These are phyloP conservation scores for Cataglyphis livida DNA, from an alignment of 2,888 invertebrate genomes.

Conservation along the genomic window DNA sequence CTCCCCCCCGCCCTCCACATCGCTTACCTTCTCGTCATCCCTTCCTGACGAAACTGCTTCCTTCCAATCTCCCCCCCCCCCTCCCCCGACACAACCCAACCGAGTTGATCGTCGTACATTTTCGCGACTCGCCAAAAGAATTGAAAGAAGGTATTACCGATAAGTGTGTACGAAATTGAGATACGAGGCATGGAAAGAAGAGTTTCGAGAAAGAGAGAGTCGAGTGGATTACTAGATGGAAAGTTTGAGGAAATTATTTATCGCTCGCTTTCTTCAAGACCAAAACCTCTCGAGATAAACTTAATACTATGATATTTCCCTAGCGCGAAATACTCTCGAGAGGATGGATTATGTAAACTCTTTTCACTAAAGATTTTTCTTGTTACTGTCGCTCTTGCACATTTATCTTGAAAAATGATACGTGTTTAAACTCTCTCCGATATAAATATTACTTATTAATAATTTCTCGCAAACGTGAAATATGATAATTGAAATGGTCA, in stretches of 20 bases:
- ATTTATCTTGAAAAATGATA: not conserved
- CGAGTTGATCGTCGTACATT: slow-evolving; percentile 21
- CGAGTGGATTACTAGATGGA: not conserved
- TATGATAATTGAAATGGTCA: not conserved
- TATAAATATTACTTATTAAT: not conserved
- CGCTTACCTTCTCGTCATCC: slow-evolving; percentile 61
- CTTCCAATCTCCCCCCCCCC: slow-evolving; percentile 54
- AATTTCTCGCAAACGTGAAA: not conserved
- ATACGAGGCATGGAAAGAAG: not conserved
- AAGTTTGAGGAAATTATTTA: slow-evolving; percentile 24
- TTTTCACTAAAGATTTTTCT: not conserved
- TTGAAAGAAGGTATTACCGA: not conserved
- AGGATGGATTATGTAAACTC: not conserved
- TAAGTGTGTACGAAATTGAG: not conserved
- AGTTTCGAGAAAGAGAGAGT: not conserved
- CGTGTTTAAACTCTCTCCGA: not conserved
- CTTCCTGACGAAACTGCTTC: slow-evolving; percentile 61
- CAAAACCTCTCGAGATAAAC: not conserved
- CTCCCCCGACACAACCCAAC: slow-evolving; percentile 43
- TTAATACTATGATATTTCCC: not conserved
- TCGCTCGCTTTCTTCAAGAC: not conserved
- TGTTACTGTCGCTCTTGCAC: slow-evolving; percentile 15
- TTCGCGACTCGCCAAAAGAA: not conserved
- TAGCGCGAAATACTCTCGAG: not conserved
- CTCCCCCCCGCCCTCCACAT: slow-evolving; percentile 26